Base-by-base conservation (phyloP, 2,113 vertebrate genomes). In the Variabilichromis moorii region DNA sequence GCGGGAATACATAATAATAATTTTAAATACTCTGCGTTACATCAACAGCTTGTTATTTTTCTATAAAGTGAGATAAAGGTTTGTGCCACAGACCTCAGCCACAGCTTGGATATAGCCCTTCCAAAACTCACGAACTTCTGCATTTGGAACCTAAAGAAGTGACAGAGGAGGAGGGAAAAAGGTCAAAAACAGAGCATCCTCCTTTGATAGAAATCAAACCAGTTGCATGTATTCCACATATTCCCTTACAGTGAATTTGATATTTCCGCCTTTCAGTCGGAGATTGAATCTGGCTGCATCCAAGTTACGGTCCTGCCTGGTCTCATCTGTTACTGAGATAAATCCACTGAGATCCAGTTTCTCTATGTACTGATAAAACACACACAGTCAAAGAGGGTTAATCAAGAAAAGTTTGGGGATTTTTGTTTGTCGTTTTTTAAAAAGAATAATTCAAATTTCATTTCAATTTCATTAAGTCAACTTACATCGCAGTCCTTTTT, bases 41-140 rank as follows among this genome's bases (percentile, higher is more conserved):
- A 19, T 19, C 5, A n/a, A 19, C 16, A 78, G 1, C 40, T 78
- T 28, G 26, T 31, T 78, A 78, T 47, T 82, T 37, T 55, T 35
- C 3, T n/a, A 19, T 28, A 9, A 80, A 42, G 21, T 28, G 45
- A 66, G 19, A 40, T n/a, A 17, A 59, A 81, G 33, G n/a, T 80
- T 3, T n/a, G 7, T n/a, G 3, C 9, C 59, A 59, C 94, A 35
- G 8, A 98, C 98, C 96, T 97, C 85, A 4, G 95, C 82, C 82
- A 98, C 95, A 1, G 97, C 96, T 40, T 95, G 51, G 89, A 98
- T 97, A 68, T 91, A 97, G 2, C 97, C 97, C 79, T 97, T 97
- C 98, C 98, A 98, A 68, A 97, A 92, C 88, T 98, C 98, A 1
- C 96, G 96, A 1, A 92, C 86, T 66, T 98, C 97, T 84, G 95